Evolutionary conservation across 2,113 vertebrate species (phyloP).

Genomic region (Erinaceus europaeus): DNA sequence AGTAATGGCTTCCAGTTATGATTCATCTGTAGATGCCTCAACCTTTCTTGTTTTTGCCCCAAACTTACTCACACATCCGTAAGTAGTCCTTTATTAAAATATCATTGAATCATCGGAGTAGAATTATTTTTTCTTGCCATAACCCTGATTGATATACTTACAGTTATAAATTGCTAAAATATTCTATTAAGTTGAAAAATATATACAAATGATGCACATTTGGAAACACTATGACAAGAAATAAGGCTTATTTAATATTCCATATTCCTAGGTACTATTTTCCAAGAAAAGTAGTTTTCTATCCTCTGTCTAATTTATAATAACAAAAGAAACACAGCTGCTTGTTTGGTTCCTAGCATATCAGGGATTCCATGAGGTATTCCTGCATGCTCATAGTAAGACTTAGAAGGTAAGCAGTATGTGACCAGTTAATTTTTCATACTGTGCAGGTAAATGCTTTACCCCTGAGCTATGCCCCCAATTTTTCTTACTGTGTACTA

Average conservation of each 20-base stretch:
- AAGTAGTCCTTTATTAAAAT: constrained; percentile 18
- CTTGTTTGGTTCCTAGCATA: neutral
- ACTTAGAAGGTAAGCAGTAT: neutral
- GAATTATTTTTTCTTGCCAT: neutral
- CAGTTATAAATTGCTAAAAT: constrained; percentile 11
- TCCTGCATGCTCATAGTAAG: neutral
- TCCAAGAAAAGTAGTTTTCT: constrained; percentile 1
- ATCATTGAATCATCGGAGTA: neutral
- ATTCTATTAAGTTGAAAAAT: neutral
- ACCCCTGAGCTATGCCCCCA: no score
- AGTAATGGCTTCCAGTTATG: neutral
- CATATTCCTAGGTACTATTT: neutral
- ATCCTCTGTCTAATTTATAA: neutral
- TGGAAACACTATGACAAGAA: neutral
- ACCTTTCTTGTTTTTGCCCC: neutral
- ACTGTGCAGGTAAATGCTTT: no score
- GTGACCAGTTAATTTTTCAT: neutral
- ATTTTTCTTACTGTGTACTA: no score
- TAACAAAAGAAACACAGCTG: neutral
- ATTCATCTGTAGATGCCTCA: neutral
- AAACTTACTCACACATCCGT: neutral
- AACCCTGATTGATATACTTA: neutral
- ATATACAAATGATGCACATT: neutral
- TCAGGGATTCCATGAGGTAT: neutral
- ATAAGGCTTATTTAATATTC: constrained; percentile 8